Percentiles rank a stretch among this genome's conserved stretches.
Evolutionary conservation across 2,888 invertebrate species (phyloP).

Genomic region (Diarsia dahlii): DNA sequence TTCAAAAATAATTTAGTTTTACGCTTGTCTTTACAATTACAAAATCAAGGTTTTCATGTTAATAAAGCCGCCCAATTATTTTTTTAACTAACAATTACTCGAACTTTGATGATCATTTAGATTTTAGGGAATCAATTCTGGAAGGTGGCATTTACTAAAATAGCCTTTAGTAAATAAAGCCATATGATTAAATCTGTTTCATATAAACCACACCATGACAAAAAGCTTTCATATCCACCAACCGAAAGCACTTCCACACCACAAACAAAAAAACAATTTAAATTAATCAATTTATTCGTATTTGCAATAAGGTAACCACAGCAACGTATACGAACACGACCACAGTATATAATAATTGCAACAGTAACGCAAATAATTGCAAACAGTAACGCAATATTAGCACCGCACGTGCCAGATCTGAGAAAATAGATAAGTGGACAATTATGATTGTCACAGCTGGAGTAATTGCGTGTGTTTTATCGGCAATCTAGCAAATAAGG

Average conservation of each 20-base stretch:
- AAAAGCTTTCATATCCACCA: neutral
- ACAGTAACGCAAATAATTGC: slow-evolving; percentile 37
- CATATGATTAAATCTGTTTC: neutral
- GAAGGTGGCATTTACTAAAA: neutral
- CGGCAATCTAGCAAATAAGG: slow-evolving; percentile 42
- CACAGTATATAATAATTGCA: slow-evolving; percentile 33
- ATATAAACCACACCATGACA: neutral
- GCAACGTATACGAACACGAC: slow-evolving; percentile 34
- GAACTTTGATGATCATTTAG: too few species aligned
- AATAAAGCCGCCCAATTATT: too few species aligned
- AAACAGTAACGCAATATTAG: slow-evolving; percentile 51
- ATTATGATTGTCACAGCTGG: slow-evolving; percentile 58
- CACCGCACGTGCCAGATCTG: slow-evolving; percentile 61
- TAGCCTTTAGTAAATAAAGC: neutral
- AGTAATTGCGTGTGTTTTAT: slow-evolving; percentile 48
- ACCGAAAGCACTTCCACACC: neutral
- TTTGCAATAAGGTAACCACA: slow-evolving; percentile 45
- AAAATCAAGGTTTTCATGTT: too few species aligned
- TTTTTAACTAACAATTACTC: too few species aligned
- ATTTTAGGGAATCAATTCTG: neutral
- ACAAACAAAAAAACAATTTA: slow-evolving; percentile 6
- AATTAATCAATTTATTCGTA: slow-evolving; percentile 17
- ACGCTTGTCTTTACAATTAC: too few species aligned
- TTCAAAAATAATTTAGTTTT: neutral
- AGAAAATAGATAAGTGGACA: slow-evolving; percentile 59